These are phyloP conservation scores for Anolis carolinensis DNA, from an alignment of 2,113 vertebrate species.

Conservation along the genomic window DNA sequence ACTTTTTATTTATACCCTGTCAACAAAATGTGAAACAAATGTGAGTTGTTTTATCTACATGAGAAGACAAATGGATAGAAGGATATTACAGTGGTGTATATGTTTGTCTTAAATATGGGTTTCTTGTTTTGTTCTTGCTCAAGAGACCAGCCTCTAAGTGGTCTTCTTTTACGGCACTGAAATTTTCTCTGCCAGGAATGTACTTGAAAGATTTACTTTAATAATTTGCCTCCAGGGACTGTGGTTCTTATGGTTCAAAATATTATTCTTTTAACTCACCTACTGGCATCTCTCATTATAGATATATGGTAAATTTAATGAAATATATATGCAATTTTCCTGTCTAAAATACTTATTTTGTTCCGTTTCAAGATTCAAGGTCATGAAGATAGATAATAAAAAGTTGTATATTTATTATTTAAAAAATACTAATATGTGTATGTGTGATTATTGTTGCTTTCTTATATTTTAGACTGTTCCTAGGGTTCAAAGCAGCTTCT, in stretches of 20 bases:
- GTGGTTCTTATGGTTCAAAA: not conserved
- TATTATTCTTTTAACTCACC: conserved; percentile 9
- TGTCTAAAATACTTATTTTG: not conserved
- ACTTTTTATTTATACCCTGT: too few species aligned
- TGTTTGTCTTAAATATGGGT: not conserved
- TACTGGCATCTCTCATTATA: not conserved
- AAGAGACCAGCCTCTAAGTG: not conserved
- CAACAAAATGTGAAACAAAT: not conserved
- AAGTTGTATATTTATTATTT: not conserved
- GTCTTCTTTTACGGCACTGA: not conserved
- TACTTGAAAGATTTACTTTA: not conserved
- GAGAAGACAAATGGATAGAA: not conserved
- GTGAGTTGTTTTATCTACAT: not conserved
- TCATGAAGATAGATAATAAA: not conserved
- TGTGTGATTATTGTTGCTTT: not conserved
- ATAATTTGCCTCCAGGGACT: not conserved
- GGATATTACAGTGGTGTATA: not conserved
- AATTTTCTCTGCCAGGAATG: not conserved
- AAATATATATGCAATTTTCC: not conserved
- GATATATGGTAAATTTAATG: conserved; percentile 13
- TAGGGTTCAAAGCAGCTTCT: not conserved
- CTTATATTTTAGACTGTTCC: not conserved
- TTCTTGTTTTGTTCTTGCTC: not conserved
- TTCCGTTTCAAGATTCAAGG: not conserved
- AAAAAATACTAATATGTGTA: too few species aligned